Conservation (phyloP, 2,888 invertebrate species). For the Mamestra brassicae region DNA sequence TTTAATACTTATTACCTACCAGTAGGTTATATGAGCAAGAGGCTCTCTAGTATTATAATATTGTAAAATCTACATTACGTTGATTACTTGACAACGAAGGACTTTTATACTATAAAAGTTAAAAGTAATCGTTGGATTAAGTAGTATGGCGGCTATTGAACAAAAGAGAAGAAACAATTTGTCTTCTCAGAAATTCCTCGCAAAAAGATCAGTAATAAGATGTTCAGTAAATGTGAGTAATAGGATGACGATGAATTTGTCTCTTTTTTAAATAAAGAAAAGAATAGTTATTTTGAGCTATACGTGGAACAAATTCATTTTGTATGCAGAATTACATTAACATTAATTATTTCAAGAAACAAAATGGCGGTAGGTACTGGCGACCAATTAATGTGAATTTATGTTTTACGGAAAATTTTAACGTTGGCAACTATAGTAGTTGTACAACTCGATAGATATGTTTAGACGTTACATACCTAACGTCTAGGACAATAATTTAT, state of each 20-base stretch:
- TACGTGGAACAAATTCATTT: slow-evolving; percentile 50
- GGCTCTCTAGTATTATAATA: not conserved
- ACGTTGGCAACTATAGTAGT: slow-evolving; percentile 40
- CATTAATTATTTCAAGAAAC: slow-evolving; percentile 55
- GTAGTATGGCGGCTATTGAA: not conserved
- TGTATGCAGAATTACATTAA: slow-evolving; percentile 52
- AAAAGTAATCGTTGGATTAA: not conserved
- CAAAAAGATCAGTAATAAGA: slow-evolving; percentile 10
- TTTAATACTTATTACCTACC: not conserved
- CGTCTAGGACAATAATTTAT: slow-evolving; percentile 38
- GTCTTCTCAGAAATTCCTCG: slow-evolving; percentile 33
- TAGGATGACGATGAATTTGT: slow-evolving; percentile 29
- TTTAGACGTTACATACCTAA: slow-evolving; percentile 36
- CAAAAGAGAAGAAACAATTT: slow-evolving; percentile 26
- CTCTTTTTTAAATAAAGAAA: slow-evolving; percentile 33
- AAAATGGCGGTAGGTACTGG: slow-evolving; percentile 39
- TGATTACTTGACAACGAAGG: not conserved
- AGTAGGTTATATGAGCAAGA: not conserved
- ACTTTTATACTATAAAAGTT: not conserved
- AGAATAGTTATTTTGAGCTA: slow-evolving; percentile 29
- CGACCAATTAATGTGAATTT: slow-evolving; percentile 50
- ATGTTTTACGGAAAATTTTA: slow-evolving; percentile 34
- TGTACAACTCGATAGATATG: slow-evolving; percentile 10
- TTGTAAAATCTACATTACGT: not conserved
- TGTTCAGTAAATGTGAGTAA: slow-evolving; percentile 42